Evolutionary conservation across 1,140 invertebrate genomes (phyloP), one percentile per base, ranked within the genome.

Genomic region (Penaeus japonicus): DNA sequence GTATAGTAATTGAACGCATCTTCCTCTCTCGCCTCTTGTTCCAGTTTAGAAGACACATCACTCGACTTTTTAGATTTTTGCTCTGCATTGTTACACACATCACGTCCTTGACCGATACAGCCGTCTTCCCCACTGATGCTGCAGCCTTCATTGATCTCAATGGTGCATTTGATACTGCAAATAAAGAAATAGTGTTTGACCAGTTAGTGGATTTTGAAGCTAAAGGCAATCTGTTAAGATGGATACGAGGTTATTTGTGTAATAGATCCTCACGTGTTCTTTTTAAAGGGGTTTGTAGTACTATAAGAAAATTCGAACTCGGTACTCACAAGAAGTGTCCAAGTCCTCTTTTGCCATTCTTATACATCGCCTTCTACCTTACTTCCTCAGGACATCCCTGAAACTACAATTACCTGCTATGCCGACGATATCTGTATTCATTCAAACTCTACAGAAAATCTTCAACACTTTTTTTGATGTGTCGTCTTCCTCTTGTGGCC

Each of bases 141-240:
- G 53, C 59, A 82, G 80, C 80, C 5, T 79, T 79, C 24, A 30
- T 79, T 79, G 77, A 79, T 27, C 77, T 79, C 10, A 79, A 79
- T n/a, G 54, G 39, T 7, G 77, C 35, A 17, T 79, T 79, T 79
- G 77, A 79, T 53, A 15, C 54, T 22, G 77, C 35, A 24, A 82
- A 82, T 57, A 82, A 24, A 54, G 80, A 82, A 3, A 32, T 82
- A 15, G 59, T 55, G 53, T 47, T 82, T n/a, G 80, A 82, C 54
- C 80, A 55, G 55, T 24, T 57, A 4, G 55, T 27, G 2, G n/a
- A 82, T 27, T 82, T 59, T 82, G 80, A n/a, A 24, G 20, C 47
- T 15, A 39, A 84, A 53, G 57, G 62, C 24, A 70, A 84, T 30
- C 81, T 83, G n/a, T 24, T 84, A 39, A 39, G 30, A 65, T 70